phyloP scores from a whole-genome alignment of 1,140 invertebrate genomes.

The Apocrypta bakeri region DNA sequence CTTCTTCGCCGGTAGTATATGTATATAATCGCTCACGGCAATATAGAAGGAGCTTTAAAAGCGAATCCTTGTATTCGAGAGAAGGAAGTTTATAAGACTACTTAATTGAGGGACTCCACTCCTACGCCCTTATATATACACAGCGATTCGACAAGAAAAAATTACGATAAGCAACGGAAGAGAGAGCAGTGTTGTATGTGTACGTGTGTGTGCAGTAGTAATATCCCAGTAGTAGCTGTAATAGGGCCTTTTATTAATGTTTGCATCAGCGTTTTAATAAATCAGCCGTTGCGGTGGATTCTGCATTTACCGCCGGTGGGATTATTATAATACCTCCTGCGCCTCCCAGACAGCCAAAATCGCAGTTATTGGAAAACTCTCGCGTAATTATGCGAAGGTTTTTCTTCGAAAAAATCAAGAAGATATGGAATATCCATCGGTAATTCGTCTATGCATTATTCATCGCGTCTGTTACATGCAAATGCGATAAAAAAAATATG shows the following conservation, averaged over 20 bases:
- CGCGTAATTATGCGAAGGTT: too few species aligned
- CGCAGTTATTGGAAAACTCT: neutral
- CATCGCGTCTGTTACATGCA: too few species aligned
- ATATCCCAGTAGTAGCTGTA: neutral
- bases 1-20: neutral
- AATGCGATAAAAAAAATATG: too few species aligned
- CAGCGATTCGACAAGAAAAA: neutral
- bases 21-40: neutral
- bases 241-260: neutral
- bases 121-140: neutral
- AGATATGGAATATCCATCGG: slow-evolving; percentile 7
- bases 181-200: too few species aligned
- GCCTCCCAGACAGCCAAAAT: neutral
- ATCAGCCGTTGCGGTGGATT: neutral
- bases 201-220: too few species aligned
- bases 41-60: slow-evolving; percentile 6
- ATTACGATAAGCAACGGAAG: neutral
- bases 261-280: neutral
- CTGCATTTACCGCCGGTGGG: neutral
- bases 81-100: neutral
- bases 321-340: neutral
- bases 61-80: slow-evolving; percentile 25
- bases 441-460: slow-evolving; percentile 37
- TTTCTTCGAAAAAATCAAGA: neutral
- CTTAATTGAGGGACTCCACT: slow-evolving; percentile 8